A percentile compares a stretch with the other conserved stretches of the same genome.
These are phyloP conservation scores for Leucoma salicis DNA, from an alignment of 2,888 invertebrate genomes.

Conservation along the genomic window DNA sequence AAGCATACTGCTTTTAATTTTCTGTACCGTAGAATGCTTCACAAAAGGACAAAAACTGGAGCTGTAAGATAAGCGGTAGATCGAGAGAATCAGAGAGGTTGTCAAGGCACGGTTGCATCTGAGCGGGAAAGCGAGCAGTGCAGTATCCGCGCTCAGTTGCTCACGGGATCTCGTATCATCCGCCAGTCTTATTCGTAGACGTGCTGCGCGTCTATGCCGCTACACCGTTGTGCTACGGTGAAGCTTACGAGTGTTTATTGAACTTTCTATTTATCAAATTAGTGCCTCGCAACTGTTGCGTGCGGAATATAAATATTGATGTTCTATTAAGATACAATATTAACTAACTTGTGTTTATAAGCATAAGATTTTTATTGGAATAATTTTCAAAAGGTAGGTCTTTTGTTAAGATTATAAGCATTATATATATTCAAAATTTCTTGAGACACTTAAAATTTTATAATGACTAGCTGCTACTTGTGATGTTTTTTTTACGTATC, in stretches of 20 bases:
- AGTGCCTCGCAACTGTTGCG: conserved; percentile 30
- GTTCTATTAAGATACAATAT: conserved; percentile 19
- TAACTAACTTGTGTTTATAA: not conserved
- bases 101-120: conserved; percentile 40
- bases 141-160: conserved; percentile 53
- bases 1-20: too few species aligned
- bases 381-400: conserved; percentile 22
- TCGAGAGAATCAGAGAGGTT: conserved; percentile 39
- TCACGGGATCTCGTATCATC: conserved; percentile 46
- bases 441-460: too few species aligned
- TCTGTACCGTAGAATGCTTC: too few species aligned
- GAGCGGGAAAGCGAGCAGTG: conserved; percentile 40
- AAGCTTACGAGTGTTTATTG: conserved; percentile 36
- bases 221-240: conserved; percentile 36
- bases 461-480: too few species aligned
- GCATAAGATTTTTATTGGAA: not conserved
- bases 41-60: too few species aligned
- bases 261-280: conserved; percentile 31
- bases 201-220: conserved; percentile 33
- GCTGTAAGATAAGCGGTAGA: too few species aligned
- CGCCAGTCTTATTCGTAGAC: conserved; percentile 37
- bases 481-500: too few species aligned
- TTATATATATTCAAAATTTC: too few species aligned
- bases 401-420: conserved; percentile 4
- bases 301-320: conserved; percentile 20